phyloP scores from a whole-genome alignment of 2,113 vertebrate genomes.

The Elaphurus davidianus region DNA sequence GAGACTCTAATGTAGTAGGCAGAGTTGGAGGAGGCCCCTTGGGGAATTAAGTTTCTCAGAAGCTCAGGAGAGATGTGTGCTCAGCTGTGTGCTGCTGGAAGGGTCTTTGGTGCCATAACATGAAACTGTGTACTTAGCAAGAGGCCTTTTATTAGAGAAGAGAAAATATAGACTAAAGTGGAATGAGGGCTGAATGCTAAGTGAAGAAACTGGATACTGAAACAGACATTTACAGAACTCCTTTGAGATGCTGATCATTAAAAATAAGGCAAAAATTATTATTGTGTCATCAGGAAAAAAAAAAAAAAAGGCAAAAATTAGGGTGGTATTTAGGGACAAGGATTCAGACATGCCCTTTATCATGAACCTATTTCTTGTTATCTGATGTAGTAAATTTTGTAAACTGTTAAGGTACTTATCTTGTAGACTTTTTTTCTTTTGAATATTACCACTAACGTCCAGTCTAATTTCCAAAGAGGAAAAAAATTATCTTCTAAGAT shows the following conservation, averaged over 20 bases:
- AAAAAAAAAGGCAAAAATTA: background rate
- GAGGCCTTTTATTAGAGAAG: background rate
- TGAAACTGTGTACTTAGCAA: background rate
- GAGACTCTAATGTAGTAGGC: background rate
- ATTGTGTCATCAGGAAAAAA: too few species aligned
- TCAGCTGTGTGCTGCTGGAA: background rate
- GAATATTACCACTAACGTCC: background rate
- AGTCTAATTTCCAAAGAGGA: background rate
- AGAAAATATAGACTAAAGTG: background rate
- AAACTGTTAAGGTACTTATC: background rate
- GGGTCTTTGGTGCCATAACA: background rate
- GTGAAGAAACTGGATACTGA: background rate
- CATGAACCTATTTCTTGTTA: background rate
- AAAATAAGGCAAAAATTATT: background rate
- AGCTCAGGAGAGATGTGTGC: background rate
- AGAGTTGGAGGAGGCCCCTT: background rate
- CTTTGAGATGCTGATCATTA: background rate
- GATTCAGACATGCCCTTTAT: background rate
- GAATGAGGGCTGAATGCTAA: background rate
- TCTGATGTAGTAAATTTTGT: background rate
- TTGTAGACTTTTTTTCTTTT: background rate
- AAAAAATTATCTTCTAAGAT: slow-evolving; percentile 38
- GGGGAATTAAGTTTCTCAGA: background rate
- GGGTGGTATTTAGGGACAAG: background rate
- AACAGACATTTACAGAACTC: background rate